These are phyloP conservation scores for Cheilosia soror DNA, from an alignment of 2,888 invertebrate genomes.

Conservation along the genomic window DNA sequence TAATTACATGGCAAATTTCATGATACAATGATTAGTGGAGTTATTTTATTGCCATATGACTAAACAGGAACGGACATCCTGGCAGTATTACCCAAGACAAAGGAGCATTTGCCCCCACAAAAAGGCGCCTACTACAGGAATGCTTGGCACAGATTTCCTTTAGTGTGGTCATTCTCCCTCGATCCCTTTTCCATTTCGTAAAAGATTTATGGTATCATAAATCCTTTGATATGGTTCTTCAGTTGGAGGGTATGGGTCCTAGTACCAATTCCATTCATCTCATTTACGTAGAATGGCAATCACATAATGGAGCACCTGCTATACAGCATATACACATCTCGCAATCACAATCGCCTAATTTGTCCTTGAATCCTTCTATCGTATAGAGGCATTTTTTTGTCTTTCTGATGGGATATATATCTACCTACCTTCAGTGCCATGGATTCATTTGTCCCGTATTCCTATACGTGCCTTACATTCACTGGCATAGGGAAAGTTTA, in stretches of 20 bases:
- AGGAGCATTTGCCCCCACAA: background rate
- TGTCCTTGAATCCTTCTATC: constrained; percentile 13
- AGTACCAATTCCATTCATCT: constrained; percentile 43
- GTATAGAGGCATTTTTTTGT: background rate
- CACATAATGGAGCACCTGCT: constrained; percentile 45
- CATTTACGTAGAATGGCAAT: constrained; percentile 48
- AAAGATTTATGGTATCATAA: constrained; percentile 57
- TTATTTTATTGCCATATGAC: constrained; percentile 54
- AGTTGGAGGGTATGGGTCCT: background rate
- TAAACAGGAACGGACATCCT: constrained; percentile 38
- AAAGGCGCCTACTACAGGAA: constrained; percentile 3
- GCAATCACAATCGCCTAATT: background rate
- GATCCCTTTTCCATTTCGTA: background rate
- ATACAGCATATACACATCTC: background rate
- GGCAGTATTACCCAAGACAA: constrained; percentile 17
- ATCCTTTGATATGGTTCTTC: constrained; percentile 37
- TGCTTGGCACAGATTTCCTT: constrained; percentile 41
- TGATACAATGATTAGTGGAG: constrained; percentile 60
- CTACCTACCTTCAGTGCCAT: background rate
- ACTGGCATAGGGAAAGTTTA: constrained; percentile 33
- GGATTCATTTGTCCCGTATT: background rate
- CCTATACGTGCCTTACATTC: background rate
- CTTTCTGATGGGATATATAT: background rate
- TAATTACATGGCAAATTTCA: constrained; percentile 69
- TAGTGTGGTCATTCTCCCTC: constrained; percentile 7